Conservation (phyloP, 1,140 invertebrate genomes). For the Neelides sp. region DNA sequence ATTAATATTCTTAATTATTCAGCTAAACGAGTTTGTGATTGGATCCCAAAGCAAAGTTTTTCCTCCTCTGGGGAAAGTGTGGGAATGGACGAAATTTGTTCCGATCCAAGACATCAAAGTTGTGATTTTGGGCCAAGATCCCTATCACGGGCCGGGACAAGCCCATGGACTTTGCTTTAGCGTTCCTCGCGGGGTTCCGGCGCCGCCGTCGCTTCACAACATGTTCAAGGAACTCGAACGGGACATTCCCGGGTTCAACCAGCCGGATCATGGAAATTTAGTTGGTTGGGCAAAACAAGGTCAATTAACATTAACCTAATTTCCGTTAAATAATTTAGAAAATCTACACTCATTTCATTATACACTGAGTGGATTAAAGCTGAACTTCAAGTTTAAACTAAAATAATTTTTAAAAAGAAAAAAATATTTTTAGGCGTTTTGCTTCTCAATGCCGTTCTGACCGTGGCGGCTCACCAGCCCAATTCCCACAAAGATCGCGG, state of each 20-base stretch:
- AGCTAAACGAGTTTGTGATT: slow-evolving; percentile 42
- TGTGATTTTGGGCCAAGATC: slow-evolving; percentile 39
- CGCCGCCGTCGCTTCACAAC: slow-evolving; percentile 52
- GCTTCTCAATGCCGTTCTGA: slow-evolving; percentile 53
- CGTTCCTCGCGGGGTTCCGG: slow-evolving; percentile 44
- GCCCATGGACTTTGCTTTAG: slow-evolving; percentile 49
- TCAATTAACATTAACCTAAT: slow-evolving; percentile 29
- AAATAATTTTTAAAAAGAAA: slow-evolving; percentile 9
- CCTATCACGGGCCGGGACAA: neutral
- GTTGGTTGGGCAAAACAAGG: slow-evolving; percentile 53
- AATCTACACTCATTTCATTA: neutral
- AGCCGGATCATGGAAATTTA: slow-evolving; percentile 47
- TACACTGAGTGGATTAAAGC: no score
- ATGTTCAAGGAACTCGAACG: slow-evolving; percentile 50
- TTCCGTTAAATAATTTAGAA: no score
- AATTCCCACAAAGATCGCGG: slow-evolving; percentile 54
- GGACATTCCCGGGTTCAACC: slow-evolving; percentile 44
- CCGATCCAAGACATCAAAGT: slow-evolving; percentile 39
- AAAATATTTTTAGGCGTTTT: slow-evolving; percentile 42
- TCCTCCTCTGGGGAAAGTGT: slow-evolving; percentile 43
- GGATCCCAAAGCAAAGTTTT: slow-evolving; percentile 38
- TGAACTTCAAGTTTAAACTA: neutral
- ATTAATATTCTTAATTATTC: neutral
- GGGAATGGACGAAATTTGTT: slow-evolving; percentile 41
- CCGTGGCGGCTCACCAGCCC: slow-evolving; percentile 43